Evolutionary conservation across 2,888 invertebrate genomes (phyloP), one percentile per base, ranked within the genome.

Genomic region (Parnassius apollo): DNA sequence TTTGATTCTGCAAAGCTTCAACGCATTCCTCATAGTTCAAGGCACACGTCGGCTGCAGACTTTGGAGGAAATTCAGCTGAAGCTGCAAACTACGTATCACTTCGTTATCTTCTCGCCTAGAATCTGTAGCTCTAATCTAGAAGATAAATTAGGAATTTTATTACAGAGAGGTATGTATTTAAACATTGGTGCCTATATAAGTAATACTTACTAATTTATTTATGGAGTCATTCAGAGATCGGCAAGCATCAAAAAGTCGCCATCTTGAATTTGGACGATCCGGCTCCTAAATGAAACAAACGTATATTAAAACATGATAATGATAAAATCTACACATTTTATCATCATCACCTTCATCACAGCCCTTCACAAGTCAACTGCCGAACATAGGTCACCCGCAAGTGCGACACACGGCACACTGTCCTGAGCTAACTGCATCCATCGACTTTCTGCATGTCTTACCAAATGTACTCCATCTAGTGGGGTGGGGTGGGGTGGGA

Each of bases 161-260:
- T 35, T 35, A 35, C 35, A 35, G 35, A 35, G 4, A 4, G 35
- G 35, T 7, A 7, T 7, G 7, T 35, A 35, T 35, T 35, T 35
- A 4, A 35, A 35, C 4, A 7, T 35, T 35, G 35, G 35, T 4
- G 35, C 7, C 35, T 35, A 35, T 7, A 7, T 3, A 35, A 35
- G 4, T 35, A 49, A 46, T 7, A 69, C 81, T 77, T 66, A 90
- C 89, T 75, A 89, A 63, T 72, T 79, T 82, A 52, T 82, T 83
- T 22, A 89, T 77, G 0, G 82, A 69, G 1, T 83, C 81, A 52
- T 82, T 84, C 35, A 90, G 71, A 2, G 68, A 64, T 0, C 75
- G 76, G 50, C 83, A 80, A 0, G 87, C 84, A 0, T 85, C 83
- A 11, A 76, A 48, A 0, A 88, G 70, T 52, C 75, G 73, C 11